These are phyloP conservation scores for Rhamphomyia laevipes DNA, from an alignment of 2,888 invertebrate genomes.

Conservation along the genomic window DNA sequence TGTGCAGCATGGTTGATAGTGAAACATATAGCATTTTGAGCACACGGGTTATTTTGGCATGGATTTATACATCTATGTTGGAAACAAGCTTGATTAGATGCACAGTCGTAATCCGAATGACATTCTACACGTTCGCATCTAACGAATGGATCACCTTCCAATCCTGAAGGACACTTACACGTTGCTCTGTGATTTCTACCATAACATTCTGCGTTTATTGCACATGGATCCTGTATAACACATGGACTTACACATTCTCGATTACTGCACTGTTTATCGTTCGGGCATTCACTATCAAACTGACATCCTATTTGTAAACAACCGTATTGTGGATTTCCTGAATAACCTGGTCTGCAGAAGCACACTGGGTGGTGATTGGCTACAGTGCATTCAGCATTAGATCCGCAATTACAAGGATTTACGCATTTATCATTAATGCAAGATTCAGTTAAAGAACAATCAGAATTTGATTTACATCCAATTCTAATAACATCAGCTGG, in stretches of 20 bases:
- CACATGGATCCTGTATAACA: conserved; percentile 66
- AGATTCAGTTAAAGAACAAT: conserved; percentile 70
- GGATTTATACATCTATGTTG: conserved; percentile 67
- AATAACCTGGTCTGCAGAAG: conserved; percentile 67
- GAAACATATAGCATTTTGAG: conserved; percentile 70
- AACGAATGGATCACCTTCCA: conserved; percentile 67
- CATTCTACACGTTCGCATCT: conserved; percentile 70
- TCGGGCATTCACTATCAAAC: conserved; percentile 69
- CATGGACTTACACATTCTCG: conserved; percentile 74
- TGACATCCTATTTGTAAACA: conserved; percentile 74
- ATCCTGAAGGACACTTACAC: conserved; percentile 67
- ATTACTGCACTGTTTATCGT: conserved; percentile 70
- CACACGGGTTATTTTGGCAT: conserved; percentile 65
- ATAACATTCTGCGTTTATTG: conserved; percentile 72
- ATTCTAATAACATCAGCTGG: conserved; percentile 48
- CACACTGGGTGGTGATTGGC: conserved; percentile 77
- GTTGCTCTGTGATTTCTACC: conserved; percentile 67
- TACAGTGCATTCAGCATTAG: conserved; percentile 70
- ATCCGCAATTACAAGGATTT: conserved; percentile 76
- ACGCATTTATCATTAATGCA: conserved; percentile 71
- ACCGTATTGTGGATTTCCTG: conserved; percentile 73
- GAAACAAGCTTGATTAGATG: conserved; percentile 59
- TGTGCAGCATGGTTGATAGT: conserved; percentile 68
- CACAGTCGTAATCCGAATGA: conserved; percentile 66
- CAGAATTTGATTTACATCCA: conserved; percentile 67